Percentiles rank a stretch among this genome's conserved stretches.
Conservation (phyloP, 2,113 vertebrate genomes). For the Tympanuchus pallidicinctus region DNA sequence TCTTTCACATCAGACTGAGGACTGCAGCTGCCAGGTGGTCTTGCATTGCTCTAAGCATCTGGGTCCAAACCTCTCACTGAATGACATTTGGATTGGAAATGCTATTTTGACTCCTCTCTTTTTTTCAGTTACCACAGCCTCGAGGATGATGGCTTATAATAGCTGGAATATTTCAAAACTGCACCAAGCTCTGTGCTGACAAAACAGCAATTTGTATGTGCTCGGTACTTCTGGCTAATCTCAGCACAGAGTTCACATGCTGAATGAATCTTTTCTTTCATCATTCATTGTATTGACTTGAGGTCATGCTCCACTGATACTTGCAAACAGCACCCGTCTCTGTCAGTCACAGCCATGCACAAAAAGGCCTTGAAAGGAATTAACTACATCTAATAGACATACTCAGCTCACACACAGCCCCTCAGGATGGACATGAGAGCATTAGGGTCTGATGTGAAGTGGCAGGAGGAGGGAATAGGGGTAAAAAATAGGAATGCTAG, state of each 20-base stretch:
- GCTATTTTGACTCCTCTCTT: slow-evolving; percentile 40
- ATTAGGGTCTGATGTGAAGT: not conserved
- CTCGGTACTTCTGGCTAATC: slow-evolving; percentile 50
- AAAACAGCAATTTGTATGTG: slow-evolving; percentile 47
- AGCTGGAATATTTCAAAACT: slow-evolving; percentile 60
- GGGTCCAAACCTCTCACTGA: slow-evolving; percentile 25
- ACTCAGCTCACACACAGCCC: not conserved
- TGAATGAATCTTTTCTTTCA: slow-evolving; percentile 67
- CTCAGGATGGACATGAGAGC: not conserved
- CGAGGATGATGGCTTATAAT: slow-evolving; percentile 29
- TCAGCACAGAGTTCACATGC: slow-evolving; percentile 47
- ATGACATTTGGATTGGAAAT: slow-evolving; percentile 21
- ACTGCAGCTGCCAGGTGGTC: not conserved
- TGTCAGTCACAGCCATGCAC: slow-evolving; percentile 52
- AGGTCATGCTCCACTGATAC: slow-evolving; percentile 68
- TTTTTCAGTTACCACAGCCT: slow-evolving; percentile 44
- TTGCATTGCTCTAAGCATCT: not conserved
- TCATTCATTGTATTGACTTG: slow-evolving; percentile 59
- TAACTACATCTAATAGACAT: not conserved
- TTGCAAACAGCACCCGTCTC: slow-evolving; percentile 57
- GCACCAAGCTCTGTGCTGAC: not conserved
- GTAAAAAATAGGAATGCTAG: not conserved
- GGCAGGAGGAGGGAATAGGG: not conserved
- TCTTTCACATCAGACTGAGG: not conserved
- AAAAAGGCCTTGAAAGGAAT: slow-evolving; percentile 51